Base-by-base conservation (phyloP, 2,797 vertebrate species). In the Pangasius sanitwongsei region DNA sequence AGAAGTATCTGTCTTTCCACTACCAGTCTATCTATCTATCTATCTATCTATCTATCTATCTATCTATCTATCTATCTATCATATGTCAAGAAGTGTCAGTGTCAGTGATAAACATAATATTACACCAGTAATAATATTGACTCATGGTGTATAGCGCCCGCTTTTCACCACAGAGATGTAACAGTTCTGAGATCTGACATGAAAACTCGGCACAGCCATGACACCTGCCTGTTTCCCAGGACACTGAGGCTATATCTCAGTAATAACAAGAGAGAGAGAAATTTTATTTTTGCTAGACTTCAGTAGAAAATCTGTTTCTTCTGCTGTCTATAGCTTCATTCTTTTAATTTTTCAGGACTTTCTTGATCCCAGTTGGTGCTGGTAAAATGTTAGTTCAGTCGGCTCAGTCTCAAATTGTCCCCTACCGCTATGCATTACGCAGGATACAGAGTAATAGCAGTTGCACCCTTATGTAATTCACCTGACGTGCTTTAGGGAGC, bases 261-360 rank as follows among this genome's bases (percentile, higher is more conserved):
- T 34, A 69, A 28, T 65, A 65, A 2, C 13, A 13, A 72, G 6
- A 44, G 8, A 74, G 18, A 74, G 37, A 74, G 23, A 41, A 18
- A 6, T 74, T 3, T 74, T 44, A 25, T 23, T 74, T 44, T 44
- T 44, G 70, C 34, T 72, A 41, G 13, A 31, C 65, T 31, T 69
- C 63, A 67, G 31, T 16, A 69, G n/a, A 31, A 34, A 69, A n/a
- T n/a, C 11, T n/a, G 28, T 65, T 28, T 28, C 6, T 65, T 65
- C 61, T 65, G 1, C 25, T 72, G 31, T 88, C 65, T 88, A 86
- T 83, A 86, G 37, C 55, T 74, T 12, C 2, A 34, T 37, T 59
- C 37, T 20, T 20, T 37, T 59, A 90, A 86, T 48, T 90, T 88
- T 88, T 61, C 80, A 86, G 87, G 83, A 83, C 70, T 87, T 86